Conservation (phyloP, 2,888 invertebrate genomes). For the Dicycla oo region DNA sequence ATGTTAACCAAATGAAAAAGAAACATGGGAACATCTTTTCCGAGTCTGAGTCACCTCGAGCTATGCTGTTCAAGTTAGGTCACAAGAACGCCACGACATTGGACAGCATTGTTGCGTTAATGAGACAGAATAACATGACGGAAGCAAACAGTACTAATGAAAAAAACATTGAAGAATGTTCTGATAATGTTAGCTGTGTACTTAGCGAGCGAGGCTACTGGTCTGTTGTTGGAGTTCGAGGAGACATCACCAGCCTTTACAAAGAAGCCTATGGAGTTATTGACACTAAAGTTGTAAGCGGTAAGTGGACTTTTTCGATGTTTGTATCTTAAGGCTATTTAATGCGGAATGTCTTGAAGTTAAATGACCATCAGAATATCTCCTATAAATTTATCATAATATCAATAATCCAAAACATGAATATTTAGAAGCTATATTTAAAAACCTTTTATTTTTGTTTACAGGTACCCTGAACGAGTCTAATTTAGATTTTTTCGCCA, state of each 20-base stretch:
- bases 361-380: neutral
- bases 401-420: neutral
- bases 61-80: constrained; percentile 79
- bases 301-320: constrained; percentile 71
- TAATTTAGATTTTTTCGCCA: constrained; percentile 77
- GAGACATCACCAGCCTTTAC: constrained; percentile 77
- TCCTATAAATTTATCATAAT: neutral
- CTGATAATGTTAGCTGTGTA: constrained; percentile 75
- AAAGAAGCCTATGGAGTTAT: constrained; percentile 88
- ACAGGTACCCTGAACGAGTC: constrained; percentile 68
- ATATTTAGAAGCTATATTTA: neutral
- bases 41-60: constrained; percentile 80
- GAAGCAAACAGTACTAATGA: constrained; percentile 72
- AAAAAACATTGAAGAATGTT: constrained; percentile 71
- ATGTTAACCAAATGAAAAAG: constrained; percentile 80
- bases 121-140: constrained; percentile 84
- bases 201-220: constrained; percentile 76
- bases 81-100: constrained; percentile 83
- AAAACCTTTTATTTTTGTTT: constrained; percentile 26
- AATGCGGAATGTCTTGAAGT: neutral
- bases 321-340: neutral
- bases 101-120: constrained; percentile 80
- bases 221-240: constrained; percentile 81
- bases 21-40: constrained; percentile 81
- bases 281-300: constrained; percentile 89